A percentile compares a stretch with the other conserved stretches of the same genome.
These are phyloP conservation scores for Lamprologus sp. DNA, from an alignment of 2,113 vertebrate species.

Conservation along the genomic window DNA sequence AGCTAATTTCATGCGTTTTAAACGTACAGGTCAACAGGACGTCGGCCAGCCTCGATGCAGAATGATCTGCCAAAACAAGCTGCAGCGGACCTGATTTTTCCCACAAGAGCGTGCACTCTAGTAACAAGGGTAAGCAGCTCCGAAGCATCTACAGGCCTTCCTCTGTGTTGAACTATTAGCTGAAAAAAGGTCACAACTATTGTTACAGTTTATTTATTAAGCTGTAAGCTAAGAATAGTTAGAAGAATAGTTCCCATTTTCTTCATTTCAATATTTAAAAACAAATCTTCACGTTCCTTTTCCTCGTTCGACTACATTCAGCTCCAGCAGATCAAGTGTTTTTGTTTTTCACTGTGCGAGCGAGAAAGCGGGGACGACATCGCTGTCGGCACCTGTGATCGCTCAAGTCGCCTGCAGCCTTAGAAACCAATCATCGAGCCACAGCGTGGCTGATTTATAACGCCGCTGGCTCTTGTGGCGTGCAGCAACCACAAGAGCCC, in stretches of 20 bases:
- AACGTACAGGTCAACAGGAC: not conserved
- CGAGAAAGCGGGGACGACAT: not conserved
- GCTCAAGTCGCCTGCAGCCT: not conserved
- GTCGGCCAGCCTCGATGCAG: not conserved
- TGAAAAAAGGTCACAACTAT: not conserved
- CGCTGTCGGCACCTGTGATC: conserved; percentile 42
- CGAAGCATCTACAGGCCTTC: not conserved
- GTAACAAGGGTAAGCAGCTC: not conserved
- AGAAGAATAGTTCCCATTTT: not conserved
- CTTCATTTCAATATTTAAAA: not conserved
- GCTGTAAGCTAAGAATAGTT: not conserved
- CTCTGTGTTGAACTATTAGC: not conserved
- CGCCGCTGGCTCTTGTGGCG: conserved; percentile 11
- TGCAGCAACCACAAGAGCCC: conserved; percentile 42
- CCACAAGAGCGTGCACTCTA: not conserved
- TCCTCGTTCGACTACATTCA: not conserved
- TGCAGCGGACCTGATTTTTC: not conserved
- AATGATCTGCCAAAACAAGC: not conserved
- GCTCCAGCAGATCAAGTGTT: not conserved
- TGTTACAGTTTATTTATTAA: not conserved
- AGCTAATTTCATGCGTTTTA: not conserved
- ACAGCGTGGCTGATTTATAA: conserved; percentile 11
- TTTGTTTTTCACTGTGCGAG: not conserved
- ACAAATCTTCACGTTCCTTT: not conserved
- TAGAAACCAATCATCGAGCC: not conserved